Conservation (phyloP, 2,888 invertebrate genomes). For the Drosophila parthenogenetica region DNA sequence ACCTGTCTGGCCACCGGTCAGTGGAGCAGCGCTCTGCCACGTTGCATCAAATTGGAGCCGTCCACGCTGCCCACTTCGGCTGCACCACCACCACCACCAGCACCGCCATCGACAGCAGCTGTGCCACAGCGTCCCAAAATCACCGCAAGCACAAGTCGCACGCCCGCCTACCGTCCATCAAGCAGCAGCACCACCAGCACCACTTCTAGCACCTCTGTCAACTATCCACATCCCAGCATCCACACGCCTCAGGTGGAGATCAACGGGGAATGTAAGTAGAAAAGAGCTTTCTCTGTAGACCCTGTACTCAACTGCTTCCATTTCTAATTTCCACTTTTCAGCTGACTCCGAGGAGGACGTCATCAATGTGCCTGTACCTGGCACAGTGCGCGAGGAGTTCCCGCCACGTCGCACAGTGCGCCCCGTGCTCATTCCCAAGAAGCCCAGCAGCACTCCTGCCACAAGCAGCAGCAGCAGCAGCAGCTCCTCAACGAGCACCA, state of each 20-base stretch:
- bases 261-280: constrained; percentile 80
- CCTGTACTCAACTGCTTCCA: background rate
- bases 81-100: constrained; percentile 45
- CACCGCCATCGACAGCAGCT: constrained; percentile 50
- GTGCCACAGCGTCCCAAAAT: constrained; percentile 78
- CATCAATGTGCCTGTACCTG: constrained; percentile 83
- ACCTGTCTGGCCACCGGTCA: constrained; percentile 91
- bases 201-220: constrained; percentile 69
- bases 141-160: constrained; percentile 80
- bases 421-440: constrained; percentile 81
- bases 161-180: constrained; percentile 75
- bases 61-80: constrained; percentile 80
- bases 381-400: constrained; percentile 85
- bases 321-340: constrained; percentile 17
- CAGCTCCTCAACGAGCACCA: constrained; percentile 40
- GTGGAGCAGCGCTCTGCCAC: constrained; percentile 91
- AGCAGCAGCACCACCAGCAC: constrained; percentile 40
- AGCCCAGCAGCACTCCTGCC: constrained; percentile 82
- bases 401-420: constrained; percentile 85
- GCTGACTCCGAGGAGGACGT: constrained; percentile 84
- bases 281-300: background rate
- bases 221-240: constrained; percentile 60
- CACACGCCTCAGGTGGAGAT: constrained; percentile 81
- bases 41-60: constrained; percentile 89
- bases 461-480: constrained; percentile 35